These are phyloP conservation scores for Mantis religiosa DNA, from an alignment of 2,888 invertebrate species.

Conservation along the genomic window DNA sequence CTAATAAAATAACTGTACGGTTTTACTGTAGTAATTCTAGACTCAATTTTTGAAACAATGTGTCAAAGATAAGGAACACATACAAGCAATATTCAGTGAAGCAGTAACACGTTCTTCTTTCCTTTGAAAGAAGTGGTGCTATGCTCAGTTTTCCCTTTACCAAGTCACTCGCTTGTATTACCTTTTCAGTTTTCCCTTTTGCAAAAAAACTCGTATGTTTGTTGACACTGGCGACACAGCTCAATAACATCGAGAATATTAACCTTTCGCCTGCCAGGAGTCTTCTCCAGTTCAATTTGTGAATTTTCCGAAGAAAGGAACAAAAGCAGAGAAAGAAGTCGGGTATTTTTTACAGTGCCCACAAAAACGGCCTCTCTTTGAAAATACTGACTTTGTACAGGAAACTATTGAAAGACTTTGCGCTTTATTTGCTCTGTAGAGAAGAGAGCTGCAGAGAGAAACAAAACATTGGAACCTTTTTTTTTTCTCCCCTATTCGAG, in stretches of 20 bases:
- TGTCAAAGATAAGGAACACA: background rate
- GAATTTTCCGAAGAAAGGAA: background rate
- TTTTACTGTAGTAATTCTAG: too few relatives aligned
- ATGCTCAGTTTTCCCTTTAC: background rate
- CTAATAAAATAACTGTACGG: too few relatives aligned
- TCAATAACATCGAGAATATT: background rate
- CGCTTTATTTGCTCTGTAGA: background rate
- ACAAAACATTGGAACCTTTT: too few relatives aligned
- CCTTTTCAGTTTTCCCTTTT: background rate
- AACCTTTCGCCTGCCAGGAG: background rate
- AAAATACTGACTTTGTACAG: background rate
- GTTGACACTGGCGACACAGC: background rate
- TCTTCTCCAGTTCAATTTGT: background rate
- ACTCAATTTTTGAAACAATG: too few relatives aligned
- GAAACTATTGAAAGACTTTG: background rate
- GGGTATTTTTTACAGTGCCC: background rate
- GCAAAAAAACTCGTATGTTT: background rate
- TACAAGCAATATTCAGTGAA: too few relatives aligned
- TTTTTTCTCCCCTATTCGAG: too few relatives aligned
- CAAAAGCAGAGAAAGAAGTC: background rate
- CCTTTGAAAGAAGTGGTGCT: background rate
- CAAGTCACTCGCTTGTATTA: background rate
- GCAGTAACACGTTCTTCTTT: background rate
- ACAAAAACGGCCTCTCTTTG: background rate
- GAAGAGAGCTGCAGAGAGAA: too few relatives aligned